These are phyloP conservation scores for Antennarius striatus DNA, from an alignment of 2,113 vertebrate genomes.

Conservation along the genomic window DNA sequence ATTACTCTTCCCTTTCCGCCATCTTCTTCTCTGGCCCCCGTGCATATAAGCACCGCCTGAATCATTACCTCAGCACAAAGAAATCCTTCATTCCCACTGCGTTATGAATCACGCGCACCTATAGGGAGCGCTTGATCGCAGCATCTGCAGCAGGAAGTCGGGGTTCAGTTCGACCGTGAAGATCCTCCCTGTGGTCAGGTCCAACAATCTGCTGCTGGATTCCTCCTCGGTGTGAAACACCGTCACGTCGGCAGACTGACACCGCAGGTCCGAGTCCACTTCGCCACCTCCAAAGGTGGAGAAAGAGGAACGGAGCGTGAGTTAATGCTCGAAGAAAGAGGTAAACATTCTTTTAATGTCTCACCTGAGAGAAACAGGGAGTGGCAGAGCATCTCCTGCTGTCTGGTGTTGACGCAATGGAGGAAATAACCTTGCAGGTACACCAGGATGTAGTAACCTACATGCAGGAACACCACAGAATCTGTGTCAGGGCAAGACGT, in stretches of 20 bases:
- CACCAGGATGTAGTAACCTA: slow-evolving; percentile 89
- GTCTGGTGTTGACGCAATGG: slow-evolving; percentile 90
- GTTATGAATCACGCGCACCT: slow-evolving; percentile 35
- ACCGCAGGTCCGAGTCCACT: slow-evolving; percentile 47
- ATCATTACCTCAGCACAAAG: too few relatives aligned
- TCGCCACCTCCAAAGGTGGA: slow-evolving; percentile 57
- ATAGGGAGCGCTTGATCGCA: slow-evolving; percentile 56
- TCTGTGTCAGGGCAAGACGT: slow-evolving; percentile 13
- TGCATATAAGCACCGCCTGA: not conserved
- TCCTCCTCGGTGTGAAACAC: slow-evolving; percentile 65
- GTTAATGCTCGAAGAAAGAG: too few relatives aligned
- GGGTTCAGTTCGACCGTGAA: slow-evolving; percentile 73
- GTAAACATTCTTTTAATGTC: not conserved
- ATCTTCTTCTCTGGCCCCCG: too few relatives aligned
- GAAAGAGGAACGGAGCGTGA: not conserved
- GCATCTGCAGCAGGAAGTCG: slow-evolving; percentile 76
- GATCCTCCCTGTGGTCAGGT: slow-evolving; percentile 77
- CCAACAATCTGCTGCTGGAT: slow-evolving; percentile 70
- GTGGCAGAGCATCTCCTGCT: slow-evolving; percentile 90
- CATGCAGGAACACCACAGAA: slow-evolving; percentile 36
- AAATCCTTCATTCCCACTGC: slow-evolving; percentile 1
- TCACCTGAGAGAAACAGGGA: slow-evolving; percentile 92
- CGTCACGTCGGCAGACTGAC: slow-evolving; percentile 11
- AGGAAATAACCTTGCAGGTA: slow-evolving; percentile 88
- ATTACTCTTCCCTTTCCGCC: not conserved